Evolutionary conservation across 2,888 invertebrate genomes (phyloP).

Genomic region (Apeira syringaria): DNA sequence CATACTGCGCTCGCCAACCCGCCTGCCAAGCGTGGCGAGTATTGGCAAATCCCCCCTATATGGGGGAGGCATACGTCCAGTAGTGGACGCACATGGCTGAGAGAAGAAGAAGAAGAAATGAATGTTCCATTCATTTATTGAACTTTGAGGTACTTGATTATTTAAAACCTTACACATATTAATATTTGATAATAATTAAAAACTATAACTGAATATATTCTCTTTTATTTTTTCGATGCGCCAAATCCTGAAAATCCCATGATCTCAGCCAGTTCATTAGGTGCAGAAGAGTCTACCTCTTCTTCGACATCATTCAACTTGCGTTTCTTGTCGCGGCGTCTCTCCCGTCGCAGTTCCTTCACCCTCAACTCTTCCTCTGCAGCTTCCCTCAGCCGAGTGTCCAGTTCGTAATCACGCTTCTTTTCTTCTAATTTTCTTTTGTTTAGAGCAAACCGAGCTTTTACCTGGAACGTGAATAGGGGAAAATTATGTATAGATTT

Average conservation of each 20-base stretch:
- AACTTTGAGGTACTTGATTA: too few relatives aligned
- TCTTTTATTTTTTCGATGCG: conserved; percentile 88
- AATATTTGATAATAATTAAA: background rate
- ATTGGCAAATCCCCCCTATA: too few relatives aligned
- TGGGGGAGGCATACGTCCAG: too few relatives aligned
- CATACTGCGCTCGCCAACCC: too few relatives aligned
- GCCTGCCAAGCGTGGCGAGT: too few relatives aligned
- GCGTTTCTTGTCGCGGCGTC: conserved; percentile 94
- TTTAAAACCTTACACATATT: too few relatives aligned
- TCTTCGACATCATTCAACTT: conserved; percentile 87
- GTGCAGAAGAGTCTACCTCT: conserved; percentile 75
- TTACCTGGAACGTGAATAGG: conserved; percentile 85
- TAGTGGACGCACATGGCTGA: too few relatives aligned
- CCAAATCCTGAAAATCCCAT: conserved; percentile 99
- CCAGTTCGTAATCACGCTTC: conserved; percentile 97
- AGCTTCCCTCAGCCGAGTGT: conserved; percentile 94
- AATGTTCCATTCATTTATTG: too few relatives aligned
- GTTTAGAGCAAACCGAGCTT: conserved; percentile 95
- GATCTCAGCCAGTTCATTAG: conserved; percentile 91
- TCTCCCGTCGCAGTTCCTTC: conserved; percentile 94
- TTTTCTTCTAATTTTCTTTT: conserved; percentile 98
- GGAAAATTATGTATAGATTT: too few relatives aligned
- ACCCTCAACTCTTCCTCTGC: conserved; percentile 98
- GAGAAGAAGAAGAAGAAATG: too few relatives aligned
- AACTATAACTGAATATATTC: background rate